Conservation (phyloP, 2,113 vertebrate genomes). For the Oncorhynchus kisutch region DNA sequence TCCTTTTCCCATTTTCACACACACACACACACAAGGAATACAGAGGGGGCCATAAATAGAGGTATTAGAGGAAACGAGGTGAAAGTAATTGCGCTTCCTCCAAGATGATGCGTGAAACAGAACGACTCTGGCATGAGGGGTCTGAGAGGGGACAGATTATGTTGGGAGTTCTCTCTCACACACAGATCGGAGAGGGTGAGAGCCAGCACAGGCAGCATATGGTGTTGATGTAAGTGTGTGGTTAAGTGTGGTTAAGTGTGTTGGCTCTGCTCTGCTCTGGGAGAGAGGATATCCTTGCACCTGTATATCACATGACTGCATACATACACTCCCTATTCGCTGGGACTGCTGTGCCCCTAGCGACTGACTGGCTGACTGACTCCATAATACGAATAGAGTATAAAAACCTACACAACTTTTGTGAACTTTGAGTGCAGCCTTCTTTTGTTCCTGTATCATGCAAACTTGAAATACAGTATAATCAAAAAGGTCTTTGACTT, state of each 20-base stretch:
- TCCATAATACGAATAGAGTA: too few species aligned
- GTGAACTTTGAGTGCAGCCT: too few species aligned
- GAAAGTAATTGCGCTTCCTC: constrained; percentile 50
- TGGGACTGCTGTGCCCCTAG: neutral
- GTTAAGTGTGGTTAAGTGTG: constrained; percentile 25
- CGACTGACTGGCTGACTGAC: too few species aligned
- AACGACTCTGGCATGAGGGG: constrained; percentile 17
- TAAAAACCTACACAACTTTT: neutral
- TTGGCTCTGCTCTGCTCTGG: constrained; percentile 11
- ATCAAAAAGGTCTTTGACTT: too few species aligned
- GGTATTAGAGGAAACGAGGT: constrained; percentile 44
- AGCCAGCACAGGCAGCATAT: constrained; percentile 20
- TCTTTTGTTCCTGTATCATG: neutral
- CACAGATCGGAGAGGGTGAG: neutral
- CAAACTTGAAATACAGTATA: neutral
- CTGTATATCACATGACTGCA: neutral
- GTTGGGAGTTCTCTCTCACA: constrained; percentile 10
- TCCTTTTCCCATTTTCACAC: neutral
- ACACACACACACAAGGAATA: neutral
- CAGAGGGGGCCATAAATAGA: constrained; percentile 17
- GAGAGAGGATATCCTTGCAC: constrained; percentile 11
- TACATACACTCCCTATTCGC: neutral
- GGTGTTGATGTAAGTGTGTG: constrained; percentile 30
- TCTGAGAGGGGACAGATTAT: constrained; percentile 25
- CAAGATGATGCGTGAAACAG: constrained; percentile 15